Conservation (phyloP, 2,113 vertebrate species). For the Python bivittatus region DNA sequence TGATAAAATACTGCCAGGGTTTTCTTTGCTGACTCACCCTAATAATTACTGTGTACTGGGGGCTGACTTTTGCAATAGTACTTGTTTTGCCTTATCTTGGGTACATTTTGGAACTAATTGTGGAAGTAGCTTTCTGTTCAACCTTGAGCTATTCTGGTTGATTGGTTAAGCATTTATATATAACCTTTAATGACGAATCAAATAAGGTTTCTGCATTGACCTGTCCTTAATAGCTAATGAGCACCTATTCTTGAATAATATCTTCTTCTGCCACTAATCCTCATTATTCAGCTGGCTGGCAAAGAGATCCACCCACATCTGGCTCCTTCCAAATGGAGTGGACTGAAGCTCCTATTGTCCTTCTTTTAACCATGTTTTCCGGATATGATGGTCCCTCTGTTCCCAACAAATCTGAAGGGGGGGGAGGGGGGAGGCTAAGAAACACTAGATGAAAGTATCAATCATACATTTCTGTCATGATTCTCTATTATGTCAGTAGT, state of each 20-base stretch:
- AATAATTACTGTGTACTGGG: constrained; percentile 16
- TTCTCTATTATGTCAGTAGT: not conserved
- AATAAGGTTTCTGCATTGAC: not conserved
- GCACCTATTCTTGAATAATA: not conserved
- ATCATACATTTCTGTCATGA: not conserved
- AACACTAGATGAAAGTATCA: not conserved
- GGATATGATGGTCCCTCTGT: not conserved
- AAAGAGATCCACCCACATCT: too few species aligned
- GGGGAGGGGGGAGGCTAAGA: not conserved
- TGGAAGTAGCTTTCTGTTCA: constrained; percentile 14
- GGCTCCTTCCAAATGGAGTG: not conserved
- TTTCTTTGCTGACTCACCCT: constrained; percentile 20
- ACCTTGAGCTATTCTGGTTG: constrained; percentile 2
- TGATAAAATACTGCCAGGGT: constrained; percentile 5
- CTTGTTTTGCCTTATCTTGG: constrained; percentile 17
- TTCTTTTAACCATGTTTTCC: not conserved
- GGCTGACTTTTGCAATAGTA: constrained; percentile 16
- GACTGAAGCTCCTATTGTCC: not conserved
- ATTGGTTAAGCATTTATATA: constrained; percentile 1
- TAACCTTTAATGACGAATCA: not conserved
- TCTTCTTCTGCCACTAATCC: not conserved
- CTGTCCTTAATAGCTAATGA: not conserved
- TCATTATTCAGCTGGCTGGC: not conserved
- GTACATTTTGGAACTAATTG: constrained; percentile 20
- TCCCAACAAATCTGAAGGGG: not conserved